phyloP scores from a whole-genome alignment of 2,888 invertebrate genomes.

The Diplazon laetatorius region DNA sequence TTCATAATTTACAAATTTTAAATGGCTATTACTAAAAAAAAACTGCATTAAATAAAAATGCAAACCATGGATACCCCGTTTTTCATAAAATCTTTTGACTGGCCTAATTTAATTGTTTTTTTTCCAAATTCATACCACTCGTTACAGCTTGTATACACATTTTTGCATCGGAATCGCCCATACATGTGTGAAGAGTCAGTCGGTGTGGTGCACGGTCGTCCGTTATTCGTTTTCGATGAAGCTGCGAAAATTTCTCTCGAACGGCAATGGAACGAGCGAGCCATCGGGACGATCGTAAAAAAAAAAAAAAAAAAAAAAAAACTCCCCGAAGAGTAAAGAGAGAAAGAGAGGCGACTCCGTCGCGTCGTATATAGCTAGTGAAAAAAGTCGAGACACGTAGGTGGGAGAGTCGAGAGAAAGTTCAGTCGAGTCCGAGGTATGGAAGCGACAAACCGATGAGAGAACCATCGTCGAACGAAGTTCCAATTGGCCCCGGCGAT shows the following conservation, averaged over 20 bases:
- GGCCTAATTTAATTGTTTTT: no score
- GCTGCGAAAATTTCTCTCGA: conserved; percentile 19
- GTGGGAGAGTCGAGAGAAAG: conserved; percentile 64
- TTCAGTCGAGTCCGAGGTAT: conserved; percentile 54
- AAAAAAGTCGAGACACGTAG: conserved; percentile 41
- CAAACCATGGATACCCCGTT: no score
- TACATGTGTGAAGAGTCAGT: neutral
- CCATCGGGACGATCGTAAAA: conserved; percentile 8
- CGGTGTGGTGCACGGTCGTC: neutral
- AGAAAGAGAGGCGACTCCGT: no score
- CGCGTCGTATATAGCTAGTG: conserved; percentile 12
- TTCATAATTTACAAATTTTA: no score
- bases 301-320: conserved; percentile 31
- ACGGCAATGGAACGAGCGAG: neutral
- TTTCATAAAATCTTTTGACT: no score
- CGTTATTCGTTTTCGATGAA: conserved; percentile 14
- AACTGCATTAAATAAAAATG: no score
- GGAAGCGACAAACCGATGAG: conserved; percentile 59
- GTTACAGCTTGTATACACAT: no score
- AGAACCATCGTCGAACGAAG: conserved; percentile 16
- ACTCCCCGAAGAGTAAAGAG: conserved; percentile 18
- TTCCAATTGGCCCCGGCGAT: conserved; percentile 29
- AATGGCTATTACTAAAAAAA: no score
- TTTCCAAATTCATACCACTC: no score
- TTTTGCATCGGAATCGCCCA: no score